Evolutionary conservation across 1,140 invertebrate genomes (phyloP).

Genomic region (Scaptodrosophila lebanonensis): DNA sequence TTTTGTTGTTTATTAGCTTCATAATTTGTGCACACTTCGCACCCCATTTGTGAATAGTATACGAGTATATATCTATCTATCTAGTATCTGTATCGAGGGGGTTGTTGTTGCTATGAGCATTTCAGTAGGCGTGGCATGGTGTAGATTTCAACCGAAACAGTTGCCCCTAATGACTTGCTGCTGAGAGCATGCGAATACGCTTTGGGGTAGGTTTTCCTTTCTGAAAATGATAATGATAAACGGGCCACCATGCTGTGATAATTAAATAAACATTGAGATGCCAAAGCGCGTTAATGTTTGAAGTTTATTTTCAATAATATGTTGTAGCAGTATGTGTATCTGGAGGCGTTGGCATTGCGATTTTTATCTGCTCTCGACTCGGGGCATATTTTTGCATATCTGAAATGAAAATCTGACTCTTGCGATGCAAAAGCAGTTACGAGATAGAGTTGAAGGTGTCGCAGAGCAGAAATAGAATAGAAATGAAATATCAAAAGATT

Average conservation of each 20-base stretch:
- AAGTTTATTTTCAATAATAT: conserved; percentile 49
- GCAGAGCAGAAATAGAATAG: not conserved
- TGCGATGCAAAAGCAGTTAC: conserved; percentile 8
- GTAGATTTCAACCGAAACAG: conserved; percentile 65
- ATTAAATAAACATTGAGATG: conserved; percentile 66
- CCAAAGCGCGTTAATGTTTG: conserved; percentile 45
- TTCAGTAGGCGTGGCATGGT: conserved; percentile 62
- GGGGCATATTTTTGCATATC: conserved; percentile 46
- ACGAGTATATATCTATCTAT: conserved; percentile 8
- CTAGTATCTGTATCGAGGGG: conserved; percentile 17
- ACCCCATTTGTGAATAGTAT: conserved; percentile 28
- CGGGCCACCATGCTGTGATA: conserved; percentile 70
- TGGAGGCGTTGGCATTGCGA: conserved; percentile 20
- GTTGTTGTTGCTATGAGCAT: conserved; percentile 23
- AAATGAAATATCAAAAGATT: too few species aligned
- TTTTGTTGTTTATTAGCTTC: conserved; percentile 64
- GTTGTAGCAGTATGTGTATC: not conserved
- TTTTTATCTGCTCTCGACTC: not conserved
- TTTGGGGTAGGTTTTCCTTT: conserved; percentile 10
- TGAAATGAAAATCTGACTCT: conserved; percentile 53
- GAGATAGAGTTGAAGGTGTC: conserved; percentile 10
- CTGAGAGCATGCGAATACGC: conserved; percentile 6
- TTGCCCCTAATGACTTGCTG: conserved; percentile 50
- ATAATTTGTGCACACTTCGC: conserved; percentile 65
- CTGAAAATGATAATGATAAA: too few species aligned